A percentile compares a stretch with the other conserved stretches of the same genome.
Evolutionary conservation across 35 echinoderm and acorn worm species (phyloP).

Genomic region (Patiria miniata): DNA sequence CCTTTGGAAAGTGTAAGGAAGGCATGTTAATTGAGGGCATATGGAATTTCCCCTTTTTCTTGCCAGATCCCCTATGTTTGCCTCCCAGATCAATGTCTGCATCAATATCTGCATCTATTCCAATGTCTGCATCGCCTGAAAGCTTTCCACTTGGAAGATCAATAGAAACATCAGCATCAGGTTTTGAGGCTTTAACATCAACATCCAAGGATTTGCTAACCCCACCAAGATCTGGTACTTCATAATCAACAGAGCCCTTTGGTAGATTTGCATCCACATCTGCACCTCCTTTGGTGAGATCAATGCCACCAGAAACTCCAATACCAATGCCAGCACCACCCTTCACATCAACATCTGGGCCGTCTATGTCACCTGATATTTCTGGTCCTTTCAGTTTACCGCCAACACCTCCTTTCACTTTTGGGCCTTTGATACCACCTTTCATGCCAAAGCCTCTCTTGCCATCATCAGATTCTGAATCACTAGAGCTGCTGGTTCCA

Average conservation of each 20-base stretch:
- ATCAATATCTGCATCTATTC: slow-evolving; percentile 47
- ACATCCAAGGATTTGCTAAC: slow-evolving; percentile 19
- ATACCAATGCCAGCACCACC: slow-evolving; percentile 41
- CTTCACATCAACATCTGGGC: slow-evolving; percentile 63
- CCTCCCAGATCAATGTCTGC: slow-evolving; percentile 62
- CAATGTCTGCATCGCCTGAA: slow-evolving; percentile 40
- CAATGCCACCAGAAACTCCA: slow-evolving; percentile 33
- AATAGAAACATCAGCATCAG: slow-evolving; percentile 52
- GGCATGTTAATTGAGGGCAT: slow-evolving; percentile 30
- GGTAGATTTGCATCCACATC: slow-evolving; percentile 54
- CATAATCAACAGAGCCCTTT: slow-evolving; percentile 23
- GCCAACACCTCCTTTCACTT: slow-evolving; percentile 46
- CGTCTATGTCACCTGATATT: slow-evolving; percentile 18
- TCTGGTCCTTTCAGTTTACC: slow-evolving; percentile 53
- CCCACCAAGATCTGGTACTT: slow-evolving; percentile 44
- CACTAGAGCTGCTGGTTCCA: slow-evolving; percentile 22
- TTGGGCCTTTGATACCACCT: slow-evolving; percentile 40
- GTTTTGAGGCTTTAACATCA: slow-evolving; percentile 49
- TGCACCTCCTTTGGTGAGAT: slow-evolving; percentile 8
- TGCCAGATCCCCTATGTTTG: slow-evolving; percentile 50
- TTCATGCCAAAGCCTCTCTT: slow-evolving; percentile 17
- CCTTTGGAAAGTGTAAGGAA: not conserved
- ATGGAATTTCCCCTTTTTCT: slow-evolving; percentile 22
- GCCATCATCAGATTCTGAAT: slow-evolving; percentile 42
- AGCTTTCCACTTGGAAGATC: slow-evolving; percentile 53